A percentile compares a stretch with the other conserved stretches of the same genome.
Evolutionary conservation across 2,888 invertebrate species (phyloP).

Genomic region (Tiphia femorata): DNA sequence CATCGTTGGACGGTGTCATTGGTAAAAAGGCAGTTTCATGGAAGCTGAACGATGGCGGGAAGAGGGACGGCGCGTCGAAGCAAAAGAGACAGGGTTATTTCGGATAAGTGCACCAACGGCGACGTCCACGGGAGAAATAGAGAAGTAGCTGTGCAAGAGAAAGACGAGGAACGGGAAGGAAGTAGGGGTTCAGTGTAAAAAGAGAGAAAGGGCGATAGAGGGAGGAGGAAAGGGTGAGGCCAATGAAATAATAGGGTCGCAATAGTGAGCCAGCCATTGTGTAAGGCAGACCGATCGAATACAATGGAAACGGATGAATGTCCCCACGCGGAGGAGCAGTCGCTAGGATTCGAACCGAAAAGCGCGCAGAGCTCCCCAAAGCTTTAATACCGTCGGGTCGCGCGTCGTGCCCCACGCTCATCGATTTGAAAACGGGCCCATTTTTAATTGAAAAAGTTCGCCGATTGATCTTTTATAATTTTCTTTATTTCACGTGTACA

Average conservation of each 20-base stretch:
- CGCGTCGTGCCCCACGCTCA: conserved; percentile 18
- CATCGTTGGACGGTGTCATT: too few species aligned
- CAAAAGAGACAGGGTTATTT: too few species aligned
- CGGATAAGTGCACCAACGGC: too few species aligned
- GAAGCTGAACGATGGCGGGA: too few species aligned
- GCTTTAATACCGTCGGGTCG: conserved; percentile 30
- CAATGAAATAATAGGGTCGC: conserved; percentile 47
- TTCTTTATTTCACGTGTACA: too few species aligned
- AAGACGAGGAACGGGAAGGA: neutral
- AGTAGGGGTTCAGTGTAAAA: neutral
- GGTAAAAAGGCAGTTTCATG: too few species aligned
- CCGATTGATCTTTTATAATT: neutral
- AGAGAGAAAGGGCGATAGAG: neutral
- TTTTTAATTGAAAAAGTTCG: conserved; percentile 17
- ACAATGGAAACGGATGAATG: conserved; percentile 54
- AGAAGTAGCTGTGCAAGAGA: neutral
- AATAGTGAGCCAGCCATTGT: conserved; percentile 50
- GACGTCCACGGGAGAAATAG: neutral
- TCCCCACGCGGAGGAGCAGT: conserved; percentile 37
- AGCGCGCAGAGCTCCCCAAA: conserved; percentile 33
- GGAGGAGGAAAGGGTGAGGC: conserved; percentile 29
- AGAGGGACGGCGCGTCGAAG: conserved; percentile 4
- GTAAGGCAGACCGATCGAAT: conserved; percentile 34
- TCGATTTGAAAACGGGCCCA: conserved; percentile 9
- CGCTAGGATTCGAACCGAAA: conserved; percentile 42